phyloP scores from a whole-genome alignment of 2,797 vertebrate species.

The Chrysocyon brachyurus region DNA sequence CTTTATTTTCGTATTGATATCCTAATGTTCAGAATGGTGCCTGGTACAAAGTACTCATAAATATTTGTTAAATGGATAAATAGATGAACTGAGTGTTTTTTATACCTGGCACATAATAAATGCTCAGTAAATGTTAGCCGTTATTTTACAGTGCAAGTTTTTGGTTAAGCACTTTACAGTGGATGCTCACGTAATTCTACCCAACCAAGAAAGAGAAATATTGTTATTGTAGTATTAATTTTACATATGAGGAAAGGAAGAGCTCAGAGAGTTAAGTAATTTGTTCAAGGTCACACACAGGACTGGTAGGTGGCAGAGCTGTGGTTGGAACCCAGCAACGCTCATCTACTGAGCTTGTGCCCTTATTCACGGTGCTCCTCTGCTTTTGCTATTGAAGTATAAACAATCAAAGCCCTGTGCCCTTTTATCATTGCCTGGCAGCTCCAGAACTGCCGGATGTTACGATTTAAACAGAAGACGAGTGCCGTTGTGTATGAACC shows the following conservation, averaged over 20 bases:
- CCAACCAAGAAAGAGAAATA: not conserved
- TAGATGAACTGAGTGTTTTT: not conserved
- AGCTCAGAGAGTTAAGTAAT: not conserved
- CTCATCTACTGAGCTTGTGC: not conserved
- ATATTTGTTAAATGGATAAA: constrained; percentile 1
- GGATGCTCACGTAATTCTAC: not conserved
- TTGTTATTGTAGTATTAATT: not conserved
- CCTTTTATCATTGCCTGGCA: constrained; percentile 35
- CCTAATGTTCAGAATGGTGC: not conserved
- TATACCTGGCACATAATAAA: not conserved
- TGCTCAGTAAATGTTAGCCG: not conserved
- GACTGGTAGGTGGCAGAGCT: not conserved
- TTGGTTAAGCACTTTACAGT: constrained; percentile 17
- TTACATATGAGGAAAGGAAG: constrained; percentile 11
- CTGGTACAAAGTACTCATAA: not conserved
- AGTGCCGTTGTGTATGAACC: not conserved
- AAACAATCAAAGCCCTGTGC: constrained; percentile 50
- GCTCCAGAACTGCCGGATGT: not conserved
- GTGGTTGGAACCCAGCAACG: not conserved
- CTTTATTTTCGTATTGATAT: not conserved
- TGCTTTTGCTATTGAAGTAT: constrained; percentile 33
- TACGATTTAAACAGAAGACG: constrained; percentile 48
- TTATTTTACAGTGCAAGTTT: constrained; percentile 8
- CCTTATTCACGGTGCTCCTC: not conserved
- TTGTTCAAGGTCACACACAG: not conserved